phyloP scores from a whole-genome alignment of 2,113 vertebrate species.

The Cephalopholis sonnerati region DNA sequence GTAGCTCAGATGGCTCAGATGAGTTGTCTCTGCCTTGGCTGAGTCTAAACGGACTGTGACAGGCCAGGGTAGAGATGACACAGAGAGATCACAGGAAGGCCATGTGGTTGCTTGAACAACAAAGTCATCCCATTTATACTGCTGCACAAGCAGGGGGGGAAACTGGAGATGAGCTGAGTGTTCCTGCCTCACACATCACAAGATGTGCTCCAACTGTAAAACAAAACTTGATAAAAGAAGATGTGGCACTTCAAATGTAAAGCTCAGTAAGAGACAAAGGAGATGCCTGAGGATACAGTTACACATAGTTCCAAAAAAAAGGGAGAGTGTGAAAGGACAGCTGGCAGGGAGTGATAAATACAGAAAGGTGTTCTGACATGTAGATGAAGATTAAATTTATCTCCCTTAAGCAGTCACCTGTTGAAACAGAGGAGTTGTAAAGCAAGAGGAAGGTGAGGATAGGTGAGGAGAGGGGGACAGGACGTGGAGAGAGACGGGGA shows the following conservation, averaged over 20 bases:
- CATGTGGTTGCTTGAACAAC: constrained; percentile 1
- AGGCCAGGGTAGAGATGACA: constrained; percentile 7
- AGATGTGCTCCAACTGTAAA: background rate
- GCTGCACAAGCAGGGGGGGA: constrained; percentile 9
- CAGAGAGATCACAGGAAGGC: constrained; percentile 46
- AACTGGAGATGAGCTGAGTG: constrained; percentile 47
- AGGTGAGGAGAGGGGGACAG: rapidly evolving
- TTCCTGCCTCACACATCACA: constrained; percentile 6
- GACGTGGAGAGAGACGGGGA: background rate
- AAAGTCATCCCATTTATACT: background rate
- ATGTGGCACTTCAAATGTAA: constrained; percentile 5
- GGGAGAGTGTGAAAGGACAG: background rate
- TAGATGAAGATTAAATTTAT: constrained; percentile 27
- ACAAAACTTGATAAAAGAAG: constrained; percentile 25
- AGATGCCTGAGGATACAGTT: constrained; percentile 40
- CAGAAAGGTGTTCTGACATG: constrained; percentile 64
- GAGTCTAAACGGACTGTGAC: constrained; percentile 36
- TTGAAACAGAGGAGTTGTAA: background rate
- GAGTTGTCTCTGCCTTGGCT: constrained; percentile 16
- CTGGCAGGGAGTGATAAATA: constrained; percentile 45
- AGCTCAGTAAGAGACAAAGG: constrained; percentile 26
- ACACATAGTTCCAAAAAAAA: constrained; percentile 12
- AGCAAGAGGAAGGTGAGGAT: background rate
- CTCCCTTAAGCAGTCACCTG: constrained; percentile 16
- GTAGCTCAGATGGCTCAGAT: background rate